Percentiles rank a stretch among this genome's conserved stretches.
These are phyloP conservation scores for Andrena chrysosceles DNA, from an alignment of 2,888 invertebrate species.

Conservation along the genomic window DNA sequence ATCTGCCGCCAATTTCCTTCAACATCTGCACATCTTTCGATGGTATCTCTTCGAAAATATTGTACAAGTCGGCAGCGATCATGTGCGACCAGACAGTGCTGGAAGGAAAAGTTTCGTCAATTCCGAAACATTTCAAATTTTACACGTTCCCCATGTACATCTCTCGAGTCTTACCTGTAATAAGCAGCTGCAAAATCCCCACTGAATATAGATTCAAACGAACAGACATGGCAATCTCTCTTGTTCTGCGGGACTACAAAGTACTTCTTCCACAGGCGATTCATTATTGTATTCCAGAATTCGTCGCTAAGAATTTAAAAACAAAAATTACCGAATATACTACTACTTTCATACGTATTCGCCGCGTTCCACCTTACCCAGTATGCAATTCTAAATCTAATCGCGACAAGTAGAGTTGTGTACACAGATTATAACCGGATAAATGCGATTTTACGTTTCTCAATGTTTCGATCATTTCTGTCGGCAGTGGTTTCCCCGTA, in stretches of 20 bases:
- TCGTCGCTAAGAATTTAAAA: slow-evolving; percentile 85
- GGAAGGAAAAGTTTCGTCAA: slow-evolving; percentile 84
- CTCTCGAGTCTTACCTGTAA: slow-evolving; percentile 86
- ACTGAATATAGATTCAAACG: slow-evolving; percentile 93
- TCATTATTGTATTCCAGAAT: slow-evolving; percentile 94
- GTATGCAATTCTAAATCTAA: slow-evolving; percentile 94
- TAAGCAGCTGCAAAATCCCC: slow-evolving; percentile 95
- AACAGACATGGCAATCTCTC: slow-evolving; percentile 93
- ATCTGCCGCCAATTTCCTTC: slow-evolving; percentile 89
- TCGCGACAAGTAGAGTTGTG: slow-evolving; percentile 92
- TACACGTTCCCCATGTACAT: slow-evolving; percentile 3
- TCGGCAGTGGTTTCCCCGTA: slow-evolving; percentile 90
- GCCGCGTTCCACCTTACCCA: slow-evolving; percentile 83
- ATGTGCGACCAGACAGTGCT: slow-evolving; percentile 94
- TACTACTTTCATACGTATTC: slow-evolving; percentile 1
- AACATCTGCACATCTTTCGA: slow-evolving; percentile 86
- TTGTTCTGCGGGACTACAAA: slow-evolving; percentile 91
- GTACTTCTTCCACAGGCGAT: slow-evolving; percentile 92
- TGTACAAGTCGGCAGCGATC: slow-evolving; percentile 95
- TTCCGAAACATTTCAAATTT: background rate
- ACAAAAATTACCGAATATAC: slow-evolving; percentile 7
- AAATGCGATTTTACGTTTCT: slow-evolving; percentile 90
- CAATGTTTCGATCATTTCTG: slow-evolving; percentile 88
- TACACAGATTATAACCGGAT: slow-evolving; percentile 92
- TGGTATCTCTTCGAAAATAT: slow-evolving; percentile 90